Evolutionary conservation across 2,797 vertebrate species (phyloP).

Genomic region (Eulemur mongoz): DNA sequence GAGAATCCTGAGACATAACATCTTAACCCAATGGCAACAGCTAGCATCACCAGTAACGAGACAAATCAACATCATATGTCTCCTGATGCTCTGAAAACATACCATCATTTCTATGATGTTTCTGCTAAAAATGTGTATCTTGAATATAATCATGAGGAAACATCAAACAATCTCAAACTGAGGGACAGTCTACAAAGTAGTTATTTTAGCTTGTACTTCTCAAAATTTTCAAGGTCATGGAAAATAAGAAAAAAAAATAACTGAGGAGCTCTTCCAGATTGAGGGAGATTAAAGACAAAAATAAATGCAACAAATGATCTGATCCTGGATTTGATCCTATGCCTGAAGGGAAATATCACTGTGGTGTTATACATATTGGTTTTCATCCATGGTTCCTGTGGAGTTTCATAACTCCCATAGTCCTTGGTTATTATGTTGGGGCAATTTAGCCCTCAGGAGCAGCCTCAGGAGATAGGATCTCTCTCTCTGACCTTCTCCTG

Average conservation of each 20-base stretch:
- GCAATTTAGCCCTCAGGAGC: background rate
- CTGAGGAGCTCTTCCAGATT: background rate
- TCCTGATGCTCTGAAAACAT: background rate
- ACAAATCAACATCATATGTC: too few relatives aligned
- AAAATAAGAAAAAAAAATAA: background rate
- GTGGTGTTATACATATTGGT: background rate
- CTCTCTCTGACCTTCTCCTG: background rate
- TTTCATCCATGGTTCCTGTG: background rate
- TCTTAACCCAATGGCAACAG: background rate
- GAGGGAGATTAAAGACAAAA: background rate
- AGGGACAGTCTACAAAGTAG: background rate
- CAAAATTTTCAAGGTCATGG: background rate
- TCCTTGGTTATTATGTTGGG: background rate
- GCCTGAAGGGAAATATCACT: background rate
- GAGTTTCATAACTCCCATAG: background rate
- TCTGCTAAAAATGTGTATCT: background rate
- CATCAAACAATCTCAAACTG: background rate
- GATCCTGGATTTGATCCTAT: background rate
- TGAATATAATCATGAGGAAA: background rate
- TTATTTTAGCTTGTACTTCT: background rate
- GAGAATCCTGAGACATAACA: background rate
- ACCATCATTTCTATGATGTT: background rate
- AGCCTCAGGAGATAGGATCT: background rate
- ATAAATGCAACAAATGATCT: background rate
- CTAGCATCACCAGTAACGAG: background rate